Evolutionary conservation across 2,888 invertebrate species (phyloP).

Genomic region (Phyllotreta striolata): DNA sequence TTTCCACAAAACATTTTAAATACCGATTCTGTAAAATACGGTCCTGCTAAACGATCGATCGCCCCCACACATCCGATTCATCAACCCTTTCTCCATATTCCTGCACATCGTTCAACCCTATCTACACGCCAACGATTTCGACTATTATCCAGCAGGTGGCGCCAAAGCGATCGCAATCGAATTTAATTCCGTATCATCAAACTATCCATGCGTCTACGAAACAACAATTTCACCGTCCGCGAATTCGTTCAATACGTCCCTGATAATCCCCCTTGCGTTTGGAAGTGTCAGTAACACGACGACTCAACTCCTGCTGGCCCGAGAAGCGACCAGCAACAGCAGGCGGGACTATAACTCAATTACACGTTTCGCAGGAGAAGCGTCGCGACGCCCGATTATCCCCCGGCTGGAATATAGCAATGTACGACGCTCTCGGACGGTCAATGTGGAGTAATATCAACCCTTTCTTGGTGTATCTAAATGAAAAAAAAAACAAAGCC

Average conservation of each 20-base stretch:
- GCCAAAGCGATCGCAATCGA: conserved; percentile 22
- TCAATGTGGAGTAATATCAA: too few species aligned
- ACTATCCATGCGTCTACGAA: too few species aligned
- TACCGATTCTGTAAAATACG: conserved; percentile 15
- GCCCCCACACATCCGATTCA: conserved; percentile 40
- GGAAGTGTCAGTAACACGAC: conserved; percentile 48
- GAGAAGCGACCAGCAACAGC: conserved; percentile 56
- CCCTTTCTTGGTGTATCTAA: too few species aligned
- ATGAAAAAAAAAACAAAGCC: too few species aligned
- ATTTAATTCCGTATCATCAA: conserved; percentile 9
- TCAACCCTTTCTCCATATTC: conserved; percentile 53
- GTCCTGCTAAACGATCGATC: conserved; percentile 44
- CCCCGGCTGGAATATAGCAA: too few species aligned
- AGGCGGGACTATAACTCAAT: conserved; percentile 59
- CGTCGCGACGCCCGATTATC: not conserved
- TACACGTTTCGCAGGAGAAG: conserved; percentile 51
- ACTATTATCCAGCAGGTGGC: conserved; percentile 44
- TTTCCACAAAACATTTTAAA: too few species aligned
- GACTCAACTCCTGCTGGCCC: too few species aligned
- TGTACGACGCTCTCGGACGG: too few species aligned
- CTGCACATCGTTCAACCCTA: conserved; percentile 38
- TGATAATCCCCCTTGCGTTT: too few species aligned
- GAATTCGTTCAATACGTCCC: too few species aligned
- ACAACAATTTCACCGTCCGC: too few species aligned
- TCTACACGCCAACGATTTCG: conserved; percentile 22